These are phyloP conservation scores for Pantherophis vulpinus DNA, from an alignment of 2,797 vertebrate genomes.

Conservation along the genomic window DNA sequence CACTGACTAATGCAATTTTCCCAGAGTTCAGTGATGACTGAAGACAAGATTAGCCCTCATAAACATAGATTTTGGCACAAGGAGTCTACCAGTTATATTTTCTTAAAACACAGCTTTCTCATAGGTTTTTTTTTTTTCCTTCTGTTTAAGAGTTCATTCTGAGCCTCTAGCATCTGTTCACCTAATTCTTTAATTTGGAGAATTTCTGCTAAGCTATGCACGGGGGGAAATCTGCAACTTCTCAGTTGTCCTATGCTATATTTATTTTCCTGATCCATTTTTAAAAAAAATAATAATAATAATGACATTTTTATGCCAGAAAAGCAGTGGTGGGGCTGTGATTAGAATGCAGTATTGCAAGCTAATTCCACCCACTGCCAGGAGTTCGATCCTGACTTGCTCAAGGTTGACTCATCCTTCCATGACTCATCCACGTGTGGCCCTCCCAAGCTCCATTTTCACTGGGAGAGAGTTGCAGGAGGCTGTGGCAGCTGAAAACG, in stretches of 20 bases:
- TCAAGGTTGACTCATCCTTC: no score
- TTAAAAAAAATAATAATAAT: no score
- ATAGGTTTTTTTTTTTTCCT: accelerated
- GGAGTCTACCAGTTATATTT: not conserved
- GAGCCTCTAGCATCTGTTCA: not conserved
- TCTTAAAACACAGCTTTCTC: not conserved
- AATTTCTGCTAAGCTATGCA: not conserved
- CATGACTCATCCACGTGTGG: no score
- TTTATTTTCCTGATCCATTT: not conserved
- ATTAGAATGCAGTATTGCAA: no score
- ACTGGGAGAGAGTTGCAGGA: no score
- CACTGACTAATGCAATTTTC: not conserved
- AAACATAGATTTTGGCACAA: not conserved
- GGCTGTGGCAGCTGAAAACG: no score
- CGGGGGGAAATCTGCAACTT: not conserved
- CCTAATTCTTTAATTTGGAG: not conserved
- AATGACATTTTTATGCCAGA: not conserved
- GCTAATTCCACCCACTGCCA: no score
- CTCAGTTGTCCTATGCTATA: not conserved
- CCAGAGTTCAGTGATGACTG: not conserved
- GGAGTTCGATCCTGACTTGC: no score
- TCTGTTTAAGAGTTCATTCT: not conserved
- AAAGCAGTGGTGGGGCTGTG: no score
- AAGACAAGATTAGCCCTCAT: not conserved
- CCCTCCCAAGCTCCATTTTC: no score